phyloP scores from a whole-genome alignment of 2,113 vertebrate genomes.

The Struthidea cinerea region DNA sequence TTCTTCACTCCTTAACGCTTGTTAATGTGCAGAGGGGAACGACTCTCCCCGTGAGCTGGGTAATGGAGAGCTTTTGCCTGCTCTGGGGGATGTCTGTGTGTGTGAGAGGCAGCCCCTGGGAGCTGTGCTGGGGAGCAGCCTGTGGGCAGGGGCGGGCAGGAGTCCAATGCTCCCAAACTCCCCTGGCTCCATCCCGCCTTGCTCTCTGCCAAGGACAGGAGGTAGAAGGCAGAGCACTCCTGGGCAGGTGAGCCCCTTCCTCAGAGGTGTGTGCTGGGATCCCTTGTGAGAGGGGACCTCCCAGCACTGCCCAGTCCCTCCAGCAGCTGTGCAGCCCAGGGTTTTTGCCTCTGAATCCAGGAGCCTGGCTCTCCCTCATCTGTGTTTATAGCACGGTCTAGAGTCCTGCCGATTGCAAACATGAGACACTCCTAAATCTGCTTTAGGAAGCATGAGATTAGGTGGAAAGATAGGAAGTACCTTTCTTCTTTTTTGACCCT shows the following conservation, averaged over 20 bases:
- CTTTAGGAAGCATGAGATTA: neutral
- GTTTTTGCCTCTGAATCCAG: neutral
- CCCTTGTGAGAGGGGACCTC: neutral
- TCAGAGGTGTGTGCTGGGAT: neutral
- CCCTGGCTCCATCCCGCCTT: neutral
- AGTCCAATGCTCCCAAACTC: neutral
- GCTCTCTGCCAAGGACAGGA: neutral
- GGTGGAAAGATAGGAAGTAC: neutral
- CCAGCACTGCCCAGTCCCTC: neutral
- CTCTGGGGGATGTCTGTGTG: neutral
- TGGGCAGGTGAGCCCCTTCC: neutral
- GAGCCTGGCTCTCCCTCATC: neutral
- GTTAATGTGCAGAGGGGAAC: rapidly evolving
- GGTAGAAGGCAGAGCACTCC: neutral
- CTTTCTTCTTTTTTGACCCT: neutral
- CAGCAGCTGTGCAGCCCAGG: neutral
- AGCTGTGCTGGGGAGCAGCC: neutral
- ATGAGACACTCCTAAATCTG: neutral
- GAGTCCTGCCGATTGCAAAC: neutral
- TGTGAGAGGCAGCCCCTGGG: neutral
- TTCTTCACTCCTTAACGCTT: neutral
- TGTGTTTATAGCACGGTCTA: neutral
- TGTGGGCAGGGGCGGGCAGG: neutral
- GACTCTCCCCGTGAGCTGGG: neutral
- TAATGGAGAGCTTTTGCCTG: neutral